Percentiles rank a stretch among this genome's conserved stretches.
phyloP scores from a whole-genome alignment of 2,888 invertebrate genomes.

The Athetis lepigone region DNA sequence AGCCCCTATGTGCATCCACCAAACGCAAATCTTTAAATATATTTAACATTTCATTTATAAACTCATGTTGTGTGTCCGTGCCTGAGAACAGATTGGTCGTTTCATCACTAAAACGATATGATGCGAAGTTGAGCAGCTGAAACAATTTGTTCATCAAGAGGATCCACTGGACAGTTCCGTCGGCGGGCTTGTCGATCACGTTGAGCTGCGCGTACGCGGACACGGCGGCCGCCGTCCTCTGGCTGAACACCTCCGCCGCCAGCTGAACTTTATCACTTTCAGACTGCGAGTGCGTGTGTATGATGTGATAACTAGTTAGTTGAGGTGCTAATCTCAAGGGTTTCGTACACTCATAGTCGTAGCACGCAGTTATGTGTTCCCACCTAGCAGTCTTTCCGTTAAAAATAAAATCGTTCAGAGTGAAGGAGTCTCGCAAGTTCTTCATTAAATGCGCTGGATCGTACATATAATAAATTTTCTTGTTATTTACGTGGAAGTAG shows the following conservation, averaged over 20 bases:
- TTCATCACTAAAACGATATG: slow-evolving; percentile 9
- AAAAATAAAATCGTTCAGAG: slow-evolving; percentile 22
- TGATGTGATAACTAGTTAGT: slow-evolving; percentile 50
- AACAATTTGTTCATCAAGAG: slow-evolving; percentile 49
- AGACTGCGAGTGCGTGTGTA: slow-evolving; percentile 30
- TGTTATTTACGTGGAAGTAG: slow-evolving; percentile 27
- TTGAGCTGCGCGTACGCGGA: slow-evolving; percentile 46
- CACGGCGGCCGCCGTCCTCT: slow-evolving; percentile 57
- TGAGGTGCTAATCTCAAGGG: slow-evolving; percentile 49
- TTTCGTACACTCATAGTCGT: slow-evolving; percentile 46
- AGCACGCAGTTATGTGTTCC: slow-evolving; percentile 53
- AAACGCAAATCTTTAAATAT: slow-evolving; percentile 36
- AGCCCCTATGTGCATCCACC: slow-evolving; percentile 2
- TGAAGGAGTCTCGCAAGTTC: slow-evolving; percentile 38
- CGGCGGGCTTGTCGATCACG: slow-evolving; percentile 39
- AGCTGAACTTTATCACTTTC: slow-evolving; percentile 34
- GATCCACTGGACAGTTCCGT: slow-evolving; percentile 56
- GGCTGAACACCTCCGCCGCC: slow-evolving; percentile 53
- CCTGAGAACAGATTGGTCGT: slow-evolving; percentile 19
- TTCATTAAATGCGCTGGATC: slow-evolving; percentile 54
- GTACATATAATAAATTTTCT: slow-evolving; percentile 58
- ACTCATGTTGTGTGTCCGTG: slow-evolving; percentile 26
- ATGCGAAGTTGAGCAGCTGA: slow-evolving; percentile 43
- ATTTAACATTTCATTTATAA: slow-evolving; percentile 22
- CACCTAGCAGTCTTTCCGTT: slow-evolving; percentile 39